Evolutionary conservation across 2,888 invertebrate genomes (phyloP), one percentile per base, ranked within the genome.

Genomic region (Eustalomyia histrio): DNA sequence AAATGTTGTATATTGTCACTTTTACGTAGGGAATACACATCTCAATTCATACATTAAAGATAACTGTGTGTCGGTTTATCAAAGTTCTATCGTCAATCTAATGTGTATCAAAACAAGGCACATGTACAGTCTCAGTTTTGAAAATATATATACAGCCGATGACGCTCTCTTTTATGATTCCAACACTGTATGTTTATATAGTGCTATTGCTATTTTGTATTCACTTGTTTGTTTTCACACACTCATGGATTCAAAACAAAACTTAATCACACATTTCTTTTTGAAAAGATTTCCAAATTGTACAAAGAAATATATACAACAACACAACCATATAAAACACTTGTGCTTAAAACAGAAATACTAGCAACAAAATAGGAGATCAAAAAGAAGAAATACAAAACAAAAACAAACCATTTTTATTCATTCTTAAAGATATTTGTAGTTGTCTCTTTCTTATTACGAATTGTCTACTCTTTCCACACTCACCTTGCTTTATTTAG

Each of bases 401-500:
- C 57, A 74, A 74, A 68, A 61, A 75, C 60, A 67, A 65, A 75
- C 60, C 14, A 16, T 67, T 35, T 35, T 47, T n/a, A 35, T 16
- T 14, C 52, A 50, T n/a, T 52, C 18, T 14, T 53, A 58, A 17
- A 55, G 6, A 55, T 57, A 47, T 64, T 17, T 64, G 50, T 61
- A 58, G 21, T 64, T 63, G 63, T 74, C 80, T 64, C 72, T 68
- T 72, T 81, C 33, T 16, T 50, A 72, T 53, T 53, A 1, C 47
- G 5, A 14, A 35, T 57, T 14, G 33, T 72, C 67, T 16, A 18
- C 50, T 29, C 60, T 65, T 63, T 69, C 17, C 52, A 29, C 29
- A 35, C 53, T 76, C 65, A 79, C 64, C 80, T 82, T 84, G 83
- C 61, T 58, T 79, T 43, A 79, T 75, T 82, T 80, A 76, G 80